Evolutionary conservation across 1,140 invertebrate genomes (phyloP), one percentile per base, ranked within the genome.

Genomic region (Lysiphlebus fabarum): DNA sequence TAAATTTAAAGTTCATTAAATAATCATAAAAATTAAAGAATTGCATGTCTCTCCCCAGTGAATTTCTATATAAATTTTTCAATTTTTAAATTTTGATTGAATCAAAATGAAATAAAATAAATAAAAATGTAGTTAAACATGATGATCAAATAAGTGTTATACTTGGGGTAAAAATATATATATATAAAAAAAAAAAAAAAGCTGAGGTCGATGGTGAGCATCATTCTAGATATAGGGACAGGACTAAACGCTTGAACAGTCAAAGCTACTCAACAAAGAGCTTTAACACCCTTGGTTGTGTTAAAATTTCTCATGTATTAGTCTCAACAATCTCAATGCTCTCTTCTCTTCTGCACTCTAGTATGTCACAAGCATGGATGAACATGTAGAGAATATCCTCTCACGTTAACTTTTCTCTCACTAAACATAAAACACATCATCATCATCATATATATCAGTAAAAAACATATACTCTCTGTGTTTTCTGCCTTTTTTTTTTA

Each of bases 191-290:
- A 48, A 53, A 3, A 7, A 48, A 51, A 34, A 55, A 54, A 55
- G 60, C 69, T 64, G 67, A 68, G 67, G 64, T 62, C 67, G 67
- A 66, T 26, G 17, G 17, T 26, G 17, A 26, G 17, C 17, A 26
- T 26, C 17, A 26, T 26, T 26, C 17, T 26, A 26, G 17, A 1
- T 26, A n/a, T n/a, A n/a, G n/a, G n/a, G n/a, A n/a, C n/a, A 26
- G 17, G 17, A 26, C 17, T 26, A 69, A 65, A 58, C 70, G 71
- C 69, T 70, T 67, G 68, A 68, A 53, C 64, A 66, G 69, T 76
- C 74, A 76, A 76, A 76, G 74, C 68, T 62, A 65, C 65, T 62
- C 56, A 62, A 62, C 49, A 51, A 51, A 51, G 49, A 59, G 62
- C 58, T 59, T 59, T 55, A 56, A 56, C 47, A 50, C 37, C 12